phyloP scores from a whole-genome alignment of 2,113 vertebrate species.

The Forbesichthys agassizii region DNA sequence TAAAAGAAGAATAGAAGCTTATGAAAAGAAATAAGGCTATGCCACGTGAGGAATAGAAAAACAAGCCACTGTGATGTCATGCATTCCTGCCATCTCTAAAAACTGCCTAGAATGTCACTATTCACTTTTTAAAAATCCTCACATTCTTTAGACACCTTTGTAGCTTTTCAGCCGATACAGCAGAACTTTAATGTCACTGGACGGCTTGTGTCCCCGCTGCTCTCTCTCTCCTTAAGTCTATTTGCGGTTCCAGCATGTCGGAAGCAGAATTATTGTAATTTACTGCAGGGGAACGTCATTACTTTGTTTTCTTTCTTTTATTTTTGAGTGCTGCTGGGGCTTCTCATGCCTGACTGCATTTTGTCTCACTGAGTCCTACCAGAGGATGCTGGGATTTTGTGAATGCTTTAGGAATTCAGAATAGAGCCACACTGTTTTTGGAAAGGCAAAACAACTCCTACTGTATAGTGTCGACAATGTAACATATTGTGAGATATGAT shows the following conservation, averaged over 20 bases:
- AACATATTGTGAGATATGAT: too few relatives aligned
- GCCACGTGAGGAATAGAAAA: too few relatives aligned
- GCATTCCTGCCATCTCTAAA: not conserved
- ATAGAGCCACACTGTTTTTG: too few relatives aligned
- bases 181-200: slow-evolving; percentile 31
- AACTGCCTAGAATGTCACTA: slow-evolving; percentile 5
- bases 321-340: slow-evolving; percentile 21
- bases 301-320: slow-evolving; percentile 39
- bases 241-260: slow-evolving; percentile 20
- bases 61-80: too few relatives aligned
- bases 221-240: slow-evolving; percentile 7
- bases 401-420: too few relatives aligned
- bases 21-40: too few relatives aligned
- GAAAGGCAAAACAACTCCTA: too few relatives aligned
- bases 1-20: too few relatives aligned
- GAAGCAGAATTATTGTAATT: slow-evolving; percentile 21
- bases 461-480: too few relatives aligned
- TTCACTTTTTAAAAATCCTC: slow-evolving; percentile 42
- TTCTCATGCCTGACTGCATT: too few relatives aligned
- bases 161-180: not conserved
- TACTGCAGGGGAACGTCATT: slow-evolving; percentile 26
- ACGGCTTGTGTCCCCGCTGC: slow-evolving; percentile 25
- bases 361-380: slow-evolving; percentile 1
- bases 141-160: not conserved
- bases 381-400: slow-evolving; percentile 6